Evolutionary conservation across 92 coral and sea anemone species (phyloP), one percentile per base, ranked within the genome.

Genomic region (Palythoa grandis): DNA sequence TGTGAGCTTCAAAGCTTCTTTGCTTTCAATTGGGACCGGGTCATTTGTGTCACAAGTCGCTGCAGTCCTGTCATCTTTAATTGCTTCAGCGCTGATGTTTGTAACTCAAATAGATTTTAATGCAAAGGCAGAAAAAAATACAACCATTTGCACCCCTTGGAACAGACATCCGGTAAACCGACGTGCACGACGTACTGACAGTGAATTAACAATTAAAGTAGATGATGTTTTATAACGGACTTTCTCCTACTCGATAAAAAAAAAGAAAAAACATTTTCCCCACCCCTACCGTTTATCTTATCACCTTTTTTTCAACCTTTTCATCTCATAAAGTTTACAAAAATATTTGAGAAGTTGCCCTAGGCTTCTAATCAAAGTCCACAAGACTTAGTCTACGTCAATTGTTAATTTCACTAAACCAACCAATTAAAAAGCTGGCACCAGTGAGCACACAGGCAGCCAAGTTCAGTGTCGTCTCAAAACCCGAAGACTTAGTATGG

Each of bases 1-100:
- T 50, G 85, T 37, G 47, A 80, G 47, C 63, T 80, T 35, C 74
- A 15, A 8, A 47, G 70, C 58, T 80, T 43, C 61, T 15, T 80
- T 52, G 25, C 85, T 40, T 63, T 65, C 85, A 80, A 29, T 80
- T 48, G 58, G n/a, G 24, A 13, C 37, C 74, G 17, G 29, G 50
- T 67, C 74, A 80, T 66, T 23, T 80, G 71, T n/a, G 23, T 63
- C 85, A 80, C 63, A 2, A 66, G 22, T 20, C 85, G 65, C 3
- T 20, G 57, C 85, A 66, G 47, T 25, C 74, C 60, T 80, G 85
- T 80, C 85, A 80, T 7, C n/a, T 17, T 52, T 80, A 66, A 80
- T 80, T 56, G 47, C 75, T 53, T 13, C 69, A 63, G 12, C 22
- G 25, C 22, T 63, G 69, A 63, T 63, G 69, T 6, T 63, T n/a